Evolutionary conservation across 2,888 invertebrate genomes (phyloP).

Genomic region (Cylindroiulus punctatus): DNA sequence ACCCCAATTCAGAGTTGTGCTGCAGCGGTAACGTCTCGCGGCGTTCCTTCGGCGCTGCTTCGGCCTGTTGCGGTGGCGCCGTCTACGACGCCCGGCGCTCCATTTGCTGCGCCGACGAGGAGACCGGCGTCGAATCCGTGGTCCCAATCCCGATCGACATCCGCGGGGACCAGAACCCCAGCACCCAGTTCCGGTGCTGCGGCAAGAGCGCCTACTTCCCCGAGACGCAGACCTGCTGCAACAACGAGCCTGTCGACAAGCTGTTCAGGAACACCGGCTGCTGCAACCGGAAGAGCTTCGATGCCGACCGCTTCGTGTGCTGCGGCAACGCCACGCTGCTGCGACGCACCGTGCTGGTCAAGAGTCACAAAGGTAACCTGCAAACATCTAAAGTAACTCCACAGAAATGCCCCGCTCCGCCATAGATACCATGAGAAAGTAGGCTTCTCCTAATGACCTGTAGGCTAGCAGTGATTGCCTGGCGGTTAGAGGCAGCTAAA

Average conservation of each 20-base stretch:
- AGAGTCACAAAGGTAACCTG: conserved; percentile 26
- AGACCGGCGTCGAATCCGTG: neutral
- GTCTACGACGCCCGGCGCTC: neutral
- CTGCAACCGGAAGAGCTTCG: conserved; percentile 52
- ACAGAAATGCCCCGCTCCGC: too few species aligned
- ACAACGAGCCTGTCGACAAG: conserved; percentile 31
- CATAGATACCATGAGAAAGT: too few species aligned
- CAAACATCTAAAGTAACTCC: too few species aligned
- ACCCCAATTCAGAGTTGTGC: conserved; percentile 47
- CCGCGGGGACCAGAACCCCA: neutral
- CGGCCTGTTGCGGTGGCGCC: conserved; percentile 27
- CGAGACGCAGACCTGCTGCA: conserved; percentile 51
- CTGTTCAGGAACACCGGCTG: conserved; percentile 52
- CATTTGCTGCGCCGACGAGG: conserved; percentile 48
- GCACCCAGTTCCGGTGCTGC: conserved; percentile 50
- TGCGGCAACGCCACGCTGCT: conserved; percentile 40
- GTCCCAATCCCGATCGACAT: neutral
- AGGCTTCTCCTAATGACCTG: too few species aligned
- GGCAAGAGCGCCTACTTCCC: conserved; percentile 30
- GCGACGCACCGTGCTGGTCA: conserved; percentile 3
- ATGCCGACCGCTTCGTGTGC: conserved; percentile 53
- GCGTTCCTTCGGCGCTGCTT: neutral
- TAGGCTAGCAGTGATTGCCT: too few species aligned
- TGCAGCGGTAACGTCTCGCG: conserved; percentile 18
- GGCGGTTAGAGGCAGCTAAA: too few species aligned